phyloP scores from a whole-genome alignment of 2,888 invertebrate species.

The Dryococelus australis region DNA sequence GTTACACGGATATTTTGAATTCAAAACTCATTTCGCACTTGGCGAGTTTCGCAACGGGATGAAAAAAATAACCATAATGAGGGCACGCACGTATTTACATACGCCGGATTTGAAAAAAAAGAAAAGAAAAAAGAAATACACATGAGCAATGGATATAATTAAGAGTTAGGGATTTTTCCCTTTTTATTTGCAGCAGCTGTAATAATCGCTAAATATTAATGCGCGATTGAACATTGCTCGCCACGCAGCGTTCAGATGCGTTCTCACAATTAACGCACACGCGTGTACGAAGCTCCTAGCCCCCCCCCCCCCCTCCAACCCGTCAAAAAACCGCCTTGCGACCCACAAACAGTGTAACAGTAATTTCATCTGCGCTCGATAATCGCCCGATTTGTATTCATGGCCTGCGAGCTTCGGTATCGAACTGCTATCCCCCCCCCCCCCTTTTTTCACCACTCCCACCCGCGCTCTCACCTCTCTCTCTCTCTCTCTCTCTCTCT shows the following conservation, averaged over 20 bases:
- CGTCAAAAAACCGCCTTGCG: neutral
- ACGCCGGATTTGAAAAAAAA: neutral
- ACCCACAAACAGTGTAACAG: neutral
- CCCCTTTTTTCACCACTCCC: neutral
- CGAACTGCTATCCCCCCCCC: too few species aligned
- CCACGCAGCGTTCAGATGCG: neutral
- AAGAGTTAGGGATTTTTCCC: neutral
- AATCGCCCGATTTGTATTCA: neutral
- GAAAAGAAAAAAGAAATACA: neutral
- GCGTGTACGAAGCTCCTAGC: neutral
- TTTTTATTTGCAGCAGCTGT: neutral
- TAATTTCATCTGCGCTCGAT: neutral
- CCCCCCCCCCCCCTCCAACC: neutral
- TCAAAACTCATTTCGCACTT: constrained; percentile 4
- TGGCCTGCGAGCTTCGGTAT: neutral
- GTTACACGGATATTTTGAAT: neutral
- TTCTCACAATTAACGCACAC: neutral
- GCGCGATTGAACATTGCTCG: neutral
- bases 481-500: neutral
- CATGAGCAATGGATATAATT: neutral
- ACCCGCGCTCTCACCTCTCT: too few species aligned
- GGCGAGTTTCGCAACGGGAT: neutral
- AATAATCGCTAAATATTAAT: constrained; percentile 16
- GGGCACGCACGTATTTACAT: neutral
- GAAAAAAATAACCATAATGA: neutral